Evolutionary conservation across 2,888 invertebrate species (phyloP).

Genomic region (Drosophila nr. perissopoda): DNA sequence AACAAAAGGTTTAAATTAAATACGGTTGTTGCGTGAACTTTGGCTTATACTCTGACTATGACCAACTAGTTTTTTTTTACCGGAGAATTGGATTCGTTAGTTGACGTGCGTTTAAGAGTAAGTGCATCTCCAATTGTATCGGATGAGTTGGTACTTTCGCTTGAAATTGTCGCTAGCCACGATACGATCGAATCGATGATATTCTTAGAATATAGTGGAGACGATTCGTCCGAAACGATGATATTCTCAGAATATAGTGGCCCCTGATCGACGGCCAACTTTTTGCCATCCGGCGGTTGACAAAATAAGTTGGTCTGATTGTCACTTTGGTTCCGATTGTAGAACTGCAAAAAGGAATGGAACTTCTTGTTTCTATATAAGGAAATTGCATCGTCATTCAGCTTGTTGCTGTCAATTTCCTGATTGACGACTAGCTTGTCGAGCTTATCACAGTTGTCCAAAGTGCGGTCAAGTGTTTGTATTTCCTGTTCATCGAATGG

Average conservation of each 20-base stretch:
- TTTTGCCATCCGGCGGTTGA: constrained; percentile 9
- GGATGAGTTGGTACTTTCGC: constrained; percentile 9
- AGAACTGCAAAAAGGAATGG: constrained; percentile 48
- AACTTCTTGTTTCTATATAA: constrained; percentile 33
- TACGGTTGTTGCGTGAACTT: neutral
- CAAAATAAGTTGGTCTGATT: constrained; percentile 35
- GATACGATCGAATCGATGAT: no score
- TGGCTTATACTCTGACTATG: neutral
- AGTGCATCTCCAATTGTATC: neutral
- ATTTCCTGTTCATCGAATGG: constrained; percentile 30
- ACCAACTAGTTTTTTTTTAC: constrained; percentile 15
- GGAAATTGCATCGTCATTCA: constrained; percentile 48
- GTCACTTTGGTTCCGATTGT: constrained; percentile 34
- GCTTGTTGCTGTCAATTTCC: constrained; percentile 14
- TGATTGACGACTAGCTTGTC: constrained; percentile 13
- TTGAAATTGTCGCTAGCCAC: no score
- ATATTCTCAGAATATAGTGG: constrained; percentile 29
- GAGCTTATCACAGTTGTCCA: constrained; percentile 21
- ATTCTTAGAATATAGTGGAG: no score
- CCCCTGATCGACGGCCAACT: constrained; percentile 38
- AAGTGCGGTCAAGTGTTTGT: constrained; percentile 19
- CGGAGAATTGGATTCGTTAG: neutral
- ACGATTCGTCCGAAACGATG: constrained; percentile 35
- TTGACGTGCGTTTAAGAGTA: constrained; percentile 8
- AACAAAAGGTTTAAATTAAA: neutral